Evolutionary conservation across 1,140 invertebrate genomes (phyloP), one percentile per base, ranked within the genome.

Genomic region (Scaptodrosophila lebanonensis): DNA sequence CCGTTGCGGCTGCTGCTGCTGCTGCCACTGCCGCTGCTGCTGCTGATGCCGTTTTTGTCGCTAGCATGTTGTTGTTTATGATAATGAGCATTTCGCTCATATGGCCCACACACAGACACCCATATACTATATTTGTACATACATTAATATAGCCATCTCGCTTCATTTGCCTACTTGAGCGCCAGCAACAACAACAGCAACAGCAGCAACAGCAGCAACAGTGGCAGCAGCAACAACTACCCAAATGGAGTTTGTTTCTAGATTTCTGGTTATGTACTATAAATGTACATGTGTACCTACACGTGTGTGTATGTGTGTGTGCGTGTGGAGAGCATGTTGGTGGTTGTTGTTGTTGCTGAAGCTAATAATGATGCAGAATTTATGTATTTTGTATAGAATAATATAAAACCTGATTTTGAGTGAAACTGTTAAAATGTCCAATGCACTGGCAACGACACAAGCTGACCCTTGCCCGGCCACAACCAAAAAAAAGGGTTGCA

Each of bases 361-460:
- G 17, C 45, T 12, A 20, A 77, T 85, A 85, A 85, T 84, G 72
- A 84, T 84, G 71, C 65, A 61, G 73, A 84, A 84, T 84, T 84
- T 84, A 84, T 84, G 82, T 83, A 84, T 84, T 84, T 84, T 84
- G 75, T 84, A 64, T 84, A 75, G 83, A 53, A 77, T 82, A 84
- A 25, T 25, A 73, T 76, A 83, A 76, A 85, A 83, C 83, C 75
- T 68, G 75, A 84, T 84, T 84, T 84, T 64, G 75, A 79, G 75
- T 79, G 75, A 57, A 66, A 79, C 56, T 25, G 42, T 38, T 35
- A 18, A 43, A 40, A n/a, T n/a, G 22, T 39, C 16, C 43, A 49
- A 45, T 38, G 39, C n/a, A n/a, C n/a, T n/a, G n/a, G n/a, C n/a
- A n/a, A n/a, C n/a, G n/a, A n/a, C n/a, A n/a, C n/a, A n/a, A n/a